These are phyloP conservation scores for Drosophila elegans DNA, from an alignment of 1,140 invertebrate genomes.

Conservation along the genomic window DNA sequence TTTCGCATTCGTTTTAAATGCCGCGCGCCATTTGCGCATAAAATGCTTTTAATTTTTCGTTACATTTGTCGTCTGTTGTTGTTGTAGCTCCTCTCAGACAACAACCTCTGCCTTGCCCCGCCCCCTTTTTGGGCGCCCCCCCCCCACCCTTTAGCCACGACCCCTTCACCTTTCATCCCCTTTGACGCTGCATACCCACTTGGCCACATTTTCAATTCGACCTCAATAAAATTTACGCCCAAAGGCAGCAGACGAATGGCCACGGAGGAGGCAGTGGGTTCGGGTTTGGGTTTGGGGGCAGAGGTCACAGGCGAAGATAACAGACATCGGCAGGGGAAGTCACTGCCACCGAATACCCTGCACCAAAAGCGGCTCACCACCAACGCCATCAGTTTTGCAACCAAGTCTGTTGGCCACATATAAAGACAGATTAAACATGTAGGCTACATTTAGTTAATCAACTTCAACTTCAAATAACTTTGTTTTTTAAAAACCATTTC, in stretches of 20 bases:
- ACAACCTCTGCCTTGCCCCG: conserved; percentile 8
- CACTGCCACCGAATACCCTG: conserved; percentile 2
- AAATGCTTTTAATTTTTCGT: conserved; percentile 81
- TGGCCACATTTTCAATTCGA: conserved; percentile 81
- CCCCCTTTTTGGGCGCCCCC: neutral
- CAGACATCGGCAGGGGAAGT: neutral
- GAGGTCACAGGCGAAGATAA: conserved; percentile 32
- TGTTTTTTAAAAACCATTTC: too few species aligned
- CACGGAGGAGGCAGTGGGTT: neutral
- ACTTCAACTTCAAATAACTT: too few species aligned
- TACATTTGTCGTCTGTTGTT: conserved; percentile 61
- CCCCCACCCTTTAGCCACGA: too few species aligned
- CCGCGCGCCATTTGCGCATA: conserved; percentile 75
- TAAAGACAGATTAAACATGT: too few species aligned
- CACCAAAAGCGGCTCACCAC: neutral
- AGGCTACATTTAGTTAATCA: too few species aligned
- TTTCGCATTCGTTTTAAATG: conserved; percentile 80
- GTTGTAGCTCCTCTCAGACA: conserved; percentile 12
- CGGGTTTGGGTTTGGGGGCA: conserved; percentile 9
- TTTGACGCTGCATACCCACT: conserved; percentile 29
- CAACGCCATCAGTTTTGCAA: neutral
- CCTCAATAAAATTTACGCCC: conserved; percentile 79
- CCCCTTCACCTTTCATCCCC: neutral
- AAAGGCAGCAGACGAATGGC: conserved; percentile 13
- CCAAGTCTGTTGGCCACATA: too few species aligned